Conservation (phyloP, 2,888 invertebrate species). For the Xestia ashworthii region DNA sequence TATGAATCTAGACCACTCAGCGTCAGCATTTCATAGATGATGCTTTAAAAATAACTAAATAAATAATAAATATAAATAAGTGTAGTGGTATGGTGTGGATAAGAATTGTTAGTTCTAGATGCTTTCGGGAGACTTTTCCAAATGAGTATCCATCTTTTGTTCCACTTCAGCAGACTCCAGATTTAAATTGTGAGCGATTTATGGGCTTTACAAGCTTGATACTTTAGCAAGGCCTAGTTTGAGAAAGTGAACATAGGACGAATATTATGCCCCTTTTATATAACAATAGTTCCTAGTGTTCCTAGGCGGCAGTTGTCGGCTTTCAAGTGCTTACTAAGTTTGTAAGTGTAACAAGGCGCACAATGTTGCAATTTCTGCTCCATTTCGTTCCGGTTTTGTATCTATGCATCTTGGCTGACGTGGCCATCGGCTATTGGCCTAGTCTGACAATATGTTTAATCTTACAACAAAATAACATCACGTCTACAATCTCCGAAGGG, state of each 20-base stretch:
- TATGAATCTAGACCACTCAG: too few species aligned
- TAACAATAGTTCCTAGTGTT: slow-evolving; percentile 42
- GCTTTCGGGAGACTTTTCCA: background rate
- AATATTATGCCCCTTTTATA: slow-evolving; percentile 27
- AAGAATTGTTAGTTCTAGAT: background rate
- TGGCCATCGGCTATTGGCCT: slow-evolving; percentile 6
- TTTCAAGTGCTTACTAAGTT: slow-evolving; percentile 54
- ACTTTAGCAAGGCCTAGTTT: background rate
- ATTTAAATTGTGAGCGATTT: too few species aligned
- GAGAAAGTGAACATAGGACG: slow-evolving; percentile 11
- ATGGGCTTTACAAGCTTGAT: background rate
- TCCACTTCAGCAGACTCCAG: too few species aligned
- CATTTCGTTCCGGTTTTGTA: slow-evolving; percentile 34
- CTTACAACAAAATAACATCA: background rate
- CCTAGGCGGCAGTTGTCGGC: slow-evolving; percentile 30
- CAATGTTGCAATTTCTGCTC: slow-evolving; percentile 42
- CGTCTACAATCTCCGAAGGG: background rate
- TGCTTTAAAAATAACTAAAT: too few species aligned
- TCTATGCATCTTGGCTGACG: slow-evolving; percentile 5
- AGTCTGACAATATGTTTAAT: background rate
- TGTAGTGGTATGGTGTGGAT: too few species aligned
- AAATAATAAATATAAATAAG: too few species aligned
- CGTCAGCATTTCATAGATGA: too few species aligned
- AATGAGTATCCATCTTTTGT: too few species aligned
- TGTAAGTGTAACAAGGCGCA: slow-evolving; percentile 13